A percentile compares a stretch with the other conserved stretches of the same genome.
Conservation (phyloP, 2,797 vertebrate genomes). For the Numenius phaeopus region DNA sequence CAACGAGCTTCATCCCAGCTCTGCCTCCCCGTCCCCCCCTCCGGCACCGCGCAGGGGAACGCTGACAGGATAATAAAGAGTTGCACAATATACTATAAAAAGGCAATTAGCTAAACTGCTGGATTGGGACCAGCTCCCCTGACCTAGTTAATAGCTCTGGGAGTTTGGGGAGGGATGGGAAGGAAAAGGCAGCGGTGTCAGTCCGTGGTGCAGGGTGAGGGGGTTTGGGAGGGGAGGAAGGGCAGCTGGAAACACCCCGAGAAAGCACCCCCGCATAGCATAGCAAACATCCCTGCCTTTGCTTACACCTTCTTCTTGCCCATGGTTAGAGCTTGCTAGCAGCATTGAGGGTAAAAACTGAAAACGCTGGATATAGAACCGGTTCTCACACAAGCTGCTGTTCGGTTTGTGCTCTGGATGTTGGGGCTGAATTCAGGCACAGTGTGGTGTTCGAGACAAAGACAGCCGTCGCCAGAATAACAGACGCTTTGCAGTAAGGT, state of each 20-base stretch:
- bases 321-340: accelerated
- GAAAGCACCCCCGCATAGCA: neutral
- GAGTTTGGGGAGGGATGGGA: neutral
- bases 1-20: neutral
- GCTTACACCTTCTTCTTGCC: neutral
- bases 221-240: neutral
- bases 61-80: conserved; percentile 85
- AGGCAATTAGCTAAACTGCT: conserved; percentile 86
- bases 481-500: neutral
- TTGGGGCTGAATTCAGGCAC: neutral
- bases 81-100: conserved; percentile 81
- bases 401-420: neutral
- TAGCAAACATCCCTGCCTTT: neutral
- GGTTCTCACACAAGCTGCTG: neutral
- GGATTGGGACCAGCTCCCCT: conserved; percentile 79
- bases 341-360: neutral
- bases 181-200: neutral
- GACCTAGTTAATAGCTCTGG: conserved; percentile 84
- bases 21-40: conserved; percentile 24
- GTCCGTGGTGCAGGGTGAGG: accelerated
- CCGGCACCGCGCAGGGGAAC: conserved; percentile 51
- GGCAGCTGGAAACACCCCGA: neutral
- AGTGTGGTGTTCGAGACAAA: accelerated
- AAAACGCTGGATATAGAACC: accelerated
- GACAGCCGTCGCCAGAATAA: neutral